Percentiles rank a stretch among this genome's conserved stretches.
These are phyloP conservation scores for Sialia sialis DNA, from an alignment of 2,113 vertebrate species.

Conservation along the genomic window DNA sequence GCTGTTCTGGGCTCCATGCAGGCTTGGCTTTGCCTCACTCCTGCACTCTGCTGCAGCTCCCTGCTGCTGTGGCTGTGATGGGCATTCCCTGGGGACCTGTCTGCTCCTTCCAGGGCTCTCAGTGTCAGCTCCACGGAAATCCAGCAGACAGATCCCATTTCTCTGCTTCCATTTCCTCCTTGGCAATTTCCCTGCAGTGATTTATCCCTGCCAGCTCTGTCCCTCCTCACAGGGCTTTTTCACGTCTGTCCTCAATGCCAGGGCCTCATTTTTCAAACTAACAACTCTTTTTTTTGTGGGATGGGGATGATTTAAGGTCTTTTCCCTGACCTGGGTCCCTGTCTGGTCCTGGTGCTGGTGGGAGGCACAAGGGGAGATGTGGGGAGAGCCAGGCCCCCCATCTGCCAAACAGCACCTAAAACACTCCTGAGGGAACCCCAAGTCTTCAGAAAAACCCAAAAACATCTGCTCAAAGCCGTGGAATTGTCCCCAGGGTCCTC, in stretches of 20 bases:
- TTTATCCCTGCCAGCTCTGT: neutral
- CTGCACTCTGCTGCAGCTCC: neutral
- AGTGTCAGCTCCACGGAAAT: neutral
- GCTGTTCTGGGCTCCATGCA: neutral
- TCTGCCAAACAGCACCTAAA: neutral
- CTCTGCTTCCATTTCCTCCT: neutral
- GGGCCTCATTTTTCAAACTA: neutral
- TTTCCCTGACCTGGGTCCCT: neutral
- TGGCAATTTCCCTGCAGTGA: neutral
- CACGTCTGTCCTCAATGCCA: neutral
- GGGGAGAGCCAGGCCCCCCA: neutral
- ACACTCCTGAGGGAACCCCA: neutral
- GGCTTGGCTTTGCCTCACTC: neutral
- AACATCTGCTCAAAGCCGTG: rapidly evolving
- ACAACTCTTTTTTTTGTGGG: neutral
- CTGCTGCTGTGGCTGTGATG: neutral
- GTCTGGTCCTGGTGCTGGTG: neutral
- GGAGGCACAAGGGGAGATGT: neutral
- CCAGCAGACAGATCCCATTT: neutral
- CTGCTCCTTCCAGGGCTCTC: neutral
- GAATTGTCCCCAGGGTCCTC: neutral
- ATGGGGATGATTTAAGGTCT: neutral
- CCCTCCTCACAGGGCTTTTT: neutral
- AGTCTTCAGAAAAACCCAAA: rapidly evolving
- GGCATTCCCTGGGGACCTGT: rapidly evolving